phyloP scores from a whole-genome alignment of 2,888 invertebrate genomes.

The Ichneumoninae sp. region DNA sequence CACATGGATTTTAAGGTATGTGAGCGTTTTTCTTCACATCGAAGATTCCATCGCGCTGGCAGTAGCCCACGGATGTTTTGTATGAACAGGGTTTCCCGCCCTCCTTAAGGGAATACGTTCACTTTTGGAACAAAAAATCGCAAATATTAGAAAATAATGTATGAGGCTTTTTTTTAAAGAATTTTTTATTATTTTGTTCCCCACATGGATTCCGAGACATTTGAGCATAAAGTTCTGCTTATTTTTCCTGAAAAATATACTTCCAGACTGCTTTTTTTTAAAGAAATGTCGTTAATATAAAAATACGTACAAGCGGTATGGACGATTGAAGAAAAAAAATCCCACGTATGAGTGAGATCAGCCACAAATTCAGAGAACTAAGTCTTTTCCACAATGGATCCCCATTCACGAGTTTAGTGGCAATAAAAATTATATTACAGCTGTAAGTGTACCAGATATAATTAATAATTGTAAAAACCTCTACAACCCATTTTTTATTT shows the following conservation, averaged over 20 bases:
- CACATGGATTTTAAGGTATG: too few relatives aligned
- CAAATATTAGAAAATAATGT: too few relatives aligned
- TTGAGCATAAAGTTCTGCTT: neutral
- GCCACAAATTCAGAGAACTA: too few relatives aligned
- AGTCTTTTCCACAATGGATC: too few relatives aligned
- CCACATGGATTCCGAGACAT: too few relatives aligned
- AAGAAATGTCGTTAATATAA: neutral
- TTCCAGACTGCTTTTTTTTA: neutral
- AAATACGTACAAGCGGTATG: neutral
- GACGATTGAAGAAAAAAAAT: neutral
- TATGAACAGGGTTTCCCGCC: neutral
- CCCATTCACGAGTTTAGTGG: neutral
- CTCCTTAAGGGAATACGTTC: too few relatives aligned
- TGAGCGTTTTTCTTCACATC: constrained; percentile 27
- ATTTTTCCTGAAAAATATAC: neutral
- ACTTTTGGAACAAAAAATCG: too few relatives aligned
- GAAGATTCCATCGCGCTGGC: constrained; percentile 13
- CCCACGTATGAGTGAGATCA: too few relatives aligned
- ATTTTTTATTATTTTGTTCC: neutral
- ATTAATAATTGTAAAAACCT: neutral
- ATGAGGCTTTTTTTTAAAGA: too few relatives aligned
- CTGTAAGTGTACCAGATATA: neutral
- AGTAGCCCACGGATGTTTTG: constrained; percentile 2
- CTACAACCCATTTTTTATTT: neutral
- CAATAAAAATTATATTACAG: neutral